Percentiles rank a stretch among this genome's conserved stretches.
Evolutionary conservation across 2,888 invertebrate species (phyloP).

Genomic region (Camptogramma bilineatum): DNA sequence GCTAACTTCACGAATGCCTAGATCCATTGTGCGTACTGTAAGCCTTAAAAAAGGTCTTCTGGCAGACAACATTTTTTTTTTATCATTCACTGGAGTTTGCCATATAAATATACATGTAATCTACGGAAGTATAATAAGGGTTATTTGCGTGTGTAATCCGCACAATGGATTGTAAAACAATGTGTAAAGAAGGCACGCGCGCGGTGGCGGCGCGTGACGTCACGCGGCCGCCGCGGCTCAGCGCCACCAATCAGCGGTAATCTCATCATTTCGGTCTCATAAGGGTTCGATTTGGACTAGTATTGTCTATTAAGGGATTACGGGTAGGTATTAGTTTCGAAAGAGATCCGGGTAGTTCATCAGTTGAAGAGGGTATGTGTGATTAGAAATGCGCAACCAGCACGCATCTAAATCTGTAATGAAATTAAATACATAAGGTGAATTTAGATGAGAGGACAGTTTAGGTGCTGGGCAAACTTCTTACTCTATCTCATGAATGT

Average conservation of each 20-base stretch:
- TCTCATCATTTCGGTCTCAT: slow-evolving; percentile 7
- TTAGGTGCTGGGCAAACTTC: too few species aligned
- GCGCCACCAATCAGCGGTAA: slow-evolving; percentile 11
- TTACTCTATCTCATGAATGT: too few species aligned
- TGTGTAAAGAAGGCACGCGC: background rate
- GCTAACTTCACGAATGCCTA: too few species aligned
- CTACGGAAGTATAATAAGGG: background rate
- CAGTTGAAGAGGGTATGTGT: too few species aligned
- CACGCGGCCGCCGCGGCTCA: slow-evolving; percentile 19
- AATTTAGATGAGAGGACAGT: too few species aligned
- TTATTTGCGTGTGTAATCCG: background rate
- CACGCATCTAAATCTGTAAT: too few species aligned
- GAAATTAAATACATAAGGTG: too few species aligned
- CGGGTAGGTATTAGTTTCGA: background rate
- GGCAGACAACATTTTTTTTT: too few species aligned
- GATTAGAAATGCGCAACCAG: too few species aligned
- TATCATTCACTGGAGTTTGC: too few species aligned
- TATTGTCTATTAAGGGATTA: background rate
- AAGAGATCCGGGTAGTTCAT: background rate
- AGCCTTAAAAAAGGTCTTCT: too few species aligned
- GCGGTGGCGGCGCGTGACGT: slow-evolving; percentile 30
- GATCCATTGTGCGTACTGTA: too few species aligned
- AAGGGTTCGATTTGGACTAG: background rate
- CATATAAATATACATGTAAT: background rate
- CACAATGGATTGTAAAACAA: background rate